Percentiles rank a stretch among this genome's conserved stretches.
Evolutionary conservation across 64 coral and sea anemone species (phyloP).

Genomic region (Montipora foliosa): DNA sequence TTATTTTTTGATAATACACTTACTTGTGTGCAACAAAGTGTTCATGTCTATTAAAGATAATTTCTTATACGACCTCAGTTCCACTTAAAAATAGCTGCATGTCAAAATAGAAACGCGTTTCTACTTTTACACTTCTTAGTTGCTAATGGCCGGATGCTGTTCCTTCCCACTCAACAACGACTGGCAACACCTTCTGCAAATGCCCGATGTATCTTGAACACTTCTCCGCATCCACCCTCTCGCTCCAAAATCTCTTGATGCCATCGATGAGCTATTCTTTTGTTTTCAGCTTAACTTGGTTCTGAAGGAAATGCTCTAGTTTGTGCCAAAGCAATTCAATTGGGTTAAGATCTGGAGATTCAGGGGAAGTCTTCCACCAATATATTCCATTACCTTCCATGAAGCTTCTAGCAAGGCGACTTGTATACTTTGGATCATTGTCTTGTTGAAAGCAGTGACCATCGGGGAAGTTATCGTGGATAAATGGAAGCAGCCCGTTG

Average conservation of each 20-base stretch:
- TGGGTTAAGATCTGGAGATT: neutral
- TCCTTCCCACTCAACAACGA: neutral
- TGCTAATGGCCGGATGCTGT: neutral
- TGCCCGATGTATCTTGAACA: neutral
- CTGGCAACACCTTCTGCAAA: neutral
- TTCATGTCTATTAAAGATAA: too few species aligned
- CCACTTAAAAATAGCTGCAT: too few species aligned
- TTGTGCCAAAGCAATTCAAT: neutral
- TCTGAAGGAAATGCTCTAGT: neutral
- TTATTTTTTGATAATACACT: too few species aligned
- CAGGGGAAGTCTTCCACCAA: neutral
- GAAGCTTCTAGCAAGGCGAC: neutral
- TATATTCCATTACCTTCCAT: neutral
- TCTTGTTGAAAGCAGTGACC: constrained; percentile 37
- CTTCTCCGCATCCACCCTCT: neutral
- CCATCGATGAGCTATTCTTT: neutral
- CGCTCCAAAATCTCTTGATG: neutral
- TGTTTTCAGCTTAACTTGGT: neutral
- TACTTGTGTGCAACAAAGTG: too few species aligned
- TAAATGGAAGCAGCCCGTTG: neutral
- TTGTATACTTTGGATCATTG: constrained; percentile 41
- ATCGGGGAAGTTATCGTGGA: neutral
- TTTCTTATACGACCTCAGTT: too few species aligned
- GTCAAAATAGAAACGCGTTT: too few species aligned
- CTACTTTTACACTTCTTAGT: too few species aligned